phyloP scores from a whole-genome alignment of 2,888 invertebrate species.

The Dendrolimus houi region DNA sequence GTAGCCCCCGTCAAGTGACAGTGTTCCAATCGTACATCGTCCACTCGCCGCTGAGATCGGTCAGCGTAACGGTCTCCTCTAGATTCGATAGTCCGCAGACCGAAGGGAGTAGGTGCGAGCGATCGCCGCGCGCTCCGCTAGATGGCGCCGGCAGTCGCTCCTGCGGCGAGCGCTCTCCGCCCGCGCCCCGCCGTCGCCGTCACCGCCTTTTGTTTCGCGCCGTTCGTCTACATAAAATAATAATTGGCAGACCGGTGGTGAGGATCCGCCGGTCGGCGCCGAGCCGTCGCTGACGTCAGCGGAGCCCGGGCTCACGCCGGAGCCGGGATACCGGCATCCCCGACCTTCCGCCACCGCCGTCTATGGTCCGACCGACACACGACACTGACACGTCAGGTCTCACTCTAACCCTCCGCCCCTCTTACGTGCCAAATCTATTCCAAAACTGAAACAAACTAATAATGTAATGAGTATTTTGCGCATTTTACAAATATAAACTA shows the following conservation, averaged over 20 bases:
- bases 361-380: conserved; percentile 52
- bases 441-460: conserved; percentile 30
- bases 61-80: conserved; percentile 56
- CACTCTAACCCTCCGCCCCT: conserved; percentile 54
- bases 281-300: conserved; percentile 71
- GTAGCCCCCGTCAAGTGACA: conserved; percentile 48
- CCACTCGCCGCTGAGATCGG: conserved; percentile 46
- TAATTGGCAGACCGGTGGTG: conserved; percentile 67
- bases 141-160: conserved; percentile 71
- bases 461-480: conserved; percentile 19
- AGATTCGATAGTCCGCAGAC: conserved; percentile 73
- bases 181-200: conserved; percentile 59
- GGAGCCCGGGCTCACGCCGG: conserved; percentile 60
- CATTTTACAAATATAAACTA: conserved; percentile 12
- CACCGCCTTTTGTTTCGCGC: conserved; percentile 68
- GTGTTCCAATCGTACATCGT: conserved; percentile 38
- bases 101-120: conserved; percentile 60
- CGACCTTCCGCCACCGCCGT: conserved; percentile 68
- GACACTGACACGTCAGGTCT: conserved; percentile 56
- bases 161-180: conserved; percentile 71
- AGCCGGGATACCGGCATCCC: conserved; percentile 61
- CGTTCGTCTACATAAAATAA: conserved; percentile 68
- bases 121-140: conserved; percentile 67
- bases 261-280: conserved; percentile 59
- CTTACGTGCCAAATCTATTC: conserved; percentile 51